These are phyloP conservation scores for Calonectris borealis DNA, from an alignment of 2,113 vertebrate species.

Conservation along the genomic window DNA sequence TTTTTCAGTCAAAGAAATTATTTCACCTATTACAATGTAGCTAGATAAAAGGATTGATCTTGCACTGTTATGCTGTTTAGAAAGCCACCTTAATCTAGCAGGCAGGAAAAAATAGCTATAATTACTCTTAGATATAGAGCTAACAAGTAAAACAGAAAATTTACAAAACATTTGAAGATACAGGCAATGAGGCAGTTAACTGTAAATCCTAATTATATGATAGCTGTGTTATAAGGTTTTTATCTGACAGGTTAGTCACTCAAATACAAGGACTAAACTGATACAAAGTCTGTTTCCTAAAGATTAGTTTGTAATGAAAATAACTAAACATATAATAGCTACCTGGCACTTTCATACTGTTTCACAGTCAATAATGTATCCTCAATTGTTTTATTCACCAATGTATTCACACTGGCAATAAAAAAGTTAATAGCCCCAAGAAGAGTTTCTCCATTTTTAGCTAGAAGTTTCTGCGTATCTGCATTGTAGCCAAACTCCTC, in stretches of 20 bases:
- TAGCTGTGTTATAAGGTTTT: background rate
- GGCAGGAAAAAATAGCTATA: background rate
- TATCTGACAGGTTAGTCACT: background rate
- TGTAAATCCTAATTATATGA: background rate
- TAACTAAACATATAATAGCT: conserved; percentile 19
- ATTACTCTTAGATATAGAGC: background rate
- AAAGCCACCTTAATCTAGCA: background rate
- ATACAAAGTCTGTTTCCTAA: background rate
- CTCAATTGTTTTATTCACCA: conserved; percentile 98
- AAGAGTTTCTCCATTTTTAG: conserved; percentile 97
- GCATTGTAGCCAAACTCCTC: conserved; percentile 99
- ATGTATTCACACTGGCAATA: conserved; percentile 91
- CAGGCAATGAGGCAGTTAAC: background rate
- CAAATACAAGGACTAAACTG: background rate
- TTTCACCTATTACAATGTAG: background rate
- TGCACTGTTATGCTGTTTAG: background rate
- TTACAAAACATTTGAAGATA: background rate
- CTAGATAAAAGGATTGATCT: background rate
- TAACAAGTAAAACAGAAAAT: background rate
- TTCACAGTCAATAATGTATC: conserved; percentile 97
- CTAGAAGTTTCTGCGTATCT: conserved; percentile 95
- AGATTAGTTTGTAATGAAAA: conserved; percentile 5
- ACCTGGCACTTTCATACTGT: conserved; percentile 96
- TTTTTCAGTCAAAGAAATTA: background rate
- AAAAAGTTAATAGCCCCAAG: conserved; percentile 96